A percentile compares a stretch with the other conserved stretches of the same genome.
Evolutionary conservation across 2,113 vertebrate genomes (phyloP).

Genomic region (Aptenodytes forsteri): DNA sequence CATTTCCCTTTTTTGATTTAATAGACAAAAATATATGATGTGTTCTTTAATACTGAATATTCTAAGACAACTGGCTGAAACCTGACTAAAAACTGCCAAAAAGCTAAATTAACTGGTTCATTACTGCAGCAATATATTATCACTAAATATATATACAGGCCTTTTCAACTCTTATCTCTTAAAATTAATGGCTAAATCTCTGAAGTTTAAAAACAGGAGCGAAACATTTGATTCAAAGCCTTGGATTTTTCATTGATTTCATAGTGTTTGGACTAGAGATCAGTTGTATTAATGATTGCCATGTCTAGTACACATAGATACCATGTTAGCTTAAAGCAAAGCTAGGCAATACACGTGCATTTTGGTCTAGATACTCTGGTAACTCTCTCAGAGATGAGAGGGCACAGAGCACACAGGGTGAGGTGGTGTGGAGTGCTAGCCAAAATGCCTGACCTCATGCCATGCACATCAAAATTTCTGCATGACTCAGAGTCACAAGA

Average conservation of each 20-base stretch:
- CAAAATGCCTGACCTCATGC: background rate
- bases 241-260: background rate
- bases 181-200: background rate
- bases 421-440: fast-evolving
- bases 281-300: background rate
- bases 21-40: background rate
- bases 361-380: background rate
- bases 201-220: background rate
- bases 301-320: background rate
- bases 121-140: background rate
- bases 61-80: background rate
- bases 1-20: background rate
- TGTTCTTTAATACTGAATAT: background rate
- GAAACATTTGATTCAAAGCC: background rate
- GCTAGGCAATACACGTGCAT: fast-evolving
- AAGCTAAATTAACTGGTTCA: background rate
- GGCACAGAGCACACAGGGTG: background rate
- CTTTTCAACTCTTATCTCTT: background rate
- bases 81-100: background rate
- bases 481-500: background rate
- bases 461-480: background rate
- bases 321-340: background rate
- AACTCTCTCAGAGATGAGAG: background rate
- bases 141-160: background rate
- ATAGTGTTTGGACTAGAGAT: background rate